phyloP scores from a whole-genome alignment of 2,888 invertebrate genomes.

The Caenorhabditis drosophilae region DNA sequence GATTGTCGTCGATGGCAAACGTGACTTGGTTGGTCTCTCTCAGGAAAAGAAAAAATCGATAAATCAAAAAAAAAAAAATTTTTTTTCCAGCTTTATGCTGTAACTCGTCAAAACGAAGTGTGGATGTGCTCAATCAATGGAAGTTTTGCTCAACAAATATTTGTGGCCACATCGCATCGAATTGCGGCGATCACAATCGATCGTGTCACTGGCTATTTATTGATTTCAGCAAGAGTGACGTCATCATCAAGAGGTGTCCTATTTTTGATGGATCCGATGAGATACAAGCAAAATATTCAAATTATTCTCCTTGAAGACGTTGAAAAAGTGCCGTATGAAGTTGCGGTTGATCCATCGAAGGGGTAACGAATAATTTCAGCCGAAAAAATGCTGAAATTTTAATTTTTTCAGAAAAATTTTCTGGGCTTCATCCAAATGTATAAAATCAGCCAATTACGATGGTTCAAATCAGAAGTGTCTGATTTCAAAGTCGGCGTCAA shows the following conservation, averaged over 20 bases:
- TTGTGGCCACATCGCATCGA: conserved; percentile 74
- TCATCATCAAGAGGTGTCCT: conserved; percentile 25
- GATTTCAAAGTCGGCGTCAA: conserved; percentile 5
- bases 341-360: conserved; percentile 38
- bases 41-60: too few relatives aligned
- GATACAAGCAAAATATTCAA: conserved; percentile 10
- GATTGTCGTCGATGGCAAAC: conserved; percentile 27
- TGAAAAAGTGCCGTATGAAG: conserved; percentile 31
- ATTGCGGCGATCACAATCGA: conserved; percentile 41
- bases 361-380: conserved; percentile 4
- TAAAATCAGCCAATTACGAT: conserved; percentile 41
- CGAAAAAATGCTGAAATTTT: neutral
- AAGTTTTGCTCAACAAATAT: conserved; percentile 76
- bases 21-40: conserved; percentile 29
- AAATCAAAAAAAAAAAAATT: neutral
- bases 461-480: conserved; percentile 31
- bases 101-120: conserved; percentile 35
- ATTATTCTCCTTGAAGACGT: conserved; percentile 16
- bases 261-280: conserved; percentile 18
- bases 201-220: conserved; percentile 38
- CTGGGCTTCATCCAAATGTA: conserved; percentile 39
- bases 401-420: conserved; percentile 39
- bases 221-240: conserved; percentile 27
- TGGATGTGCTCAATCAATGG: conserved; percentile 75
- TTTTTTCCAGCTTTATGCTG: conserved; percentile 24